phyloP scores from a whole-genome alignment of 2,888 invertebrate species.

The Heliconius hortense region DNA sequence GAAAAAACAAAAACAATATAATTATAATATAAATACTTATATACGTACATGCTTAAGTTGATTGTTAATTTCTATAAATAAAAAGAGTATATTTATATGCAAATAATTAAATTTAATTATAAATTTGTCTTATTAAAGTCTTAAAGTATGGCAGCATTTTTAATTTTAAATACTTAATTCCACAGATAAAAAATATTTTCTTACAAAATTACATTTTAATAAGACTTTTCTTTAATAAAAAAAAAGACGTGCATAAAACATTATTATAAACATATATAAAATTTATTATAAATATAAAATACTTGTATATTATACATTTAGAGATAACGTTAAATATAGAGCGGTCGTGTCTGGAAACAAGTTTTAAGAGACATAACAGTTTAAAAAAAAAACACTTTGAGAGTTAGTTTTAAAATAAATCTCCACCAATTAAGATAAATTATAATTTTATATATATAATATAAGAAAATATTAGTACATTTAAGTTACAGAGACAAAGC shows the following conservation, averaged over 20 bases:
- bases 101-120: not conserved
- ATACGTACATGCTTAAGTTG: constrained; percentile 40
- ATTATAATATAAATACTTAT: constrained; percentile 10
- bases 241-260: not conserved
- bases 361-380: constrained; percentile 4
- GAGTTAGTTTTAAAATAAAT: not conserved
- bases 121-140: not conserved
- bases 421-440: constrained; percentile 14
- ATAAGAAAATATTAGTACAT: too few species aligned
- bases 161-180: not conserved
- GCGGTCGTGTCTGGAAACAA: constrained; percentile 31
- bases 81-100: constrained; percentile 27
- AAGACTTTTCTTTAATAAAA: not conserved
- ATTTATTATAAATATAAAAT: not conserved
- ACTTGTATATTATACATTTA: not conserved
- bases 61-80: constrained; percentile 36
- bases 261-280: not conserved
- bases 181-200: too few species aligned
- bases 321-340: constrained; percentile 7
- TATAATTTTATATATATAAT: not conserved
- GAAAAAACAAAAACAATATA: constrained; percentile 10
- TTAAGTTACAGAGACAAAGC: too few species aligned
- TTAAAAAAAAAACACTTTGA: not conserved
- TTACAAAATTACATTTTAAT: not conserved
- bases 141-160: not conserved